Base-by-base conservation (phyloP, 2,113 vertebrate species). In the Eudyptes chrysolophus region DNA sequence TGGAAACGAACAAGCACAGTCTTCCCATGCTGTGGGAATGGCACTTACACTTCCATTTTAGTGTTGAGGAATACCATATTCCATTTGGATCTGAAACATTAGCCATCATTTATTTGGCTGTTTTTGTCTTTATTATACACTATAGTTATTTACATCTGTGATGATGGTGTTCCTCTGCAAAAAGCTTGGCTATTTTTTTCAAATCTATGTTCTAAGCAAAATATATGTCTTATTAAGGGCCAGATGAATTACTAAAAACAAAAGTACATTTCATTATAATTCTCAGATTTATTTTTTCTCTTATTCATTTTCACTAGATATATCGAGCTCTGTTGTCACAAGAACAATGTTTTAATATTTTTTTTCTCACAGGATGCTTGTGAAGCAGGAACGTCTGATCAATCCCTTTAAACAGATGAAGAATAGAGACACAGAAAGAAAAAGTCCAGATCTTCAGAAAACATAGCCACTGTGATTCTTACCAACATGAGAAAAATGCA, bases 1-100 rank as follows among this genome's bases (percentile, higher is more conserved):
- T 85, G 52, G 75, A 97, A 94, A 92, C 42, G 93, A 97, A 95
- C 57, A 96, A 86, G 93, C 27, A 78, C 38, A 79, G 26, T 60
- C 58, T 87, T 94, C 40, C 36, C 18, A 42, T 93, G 58, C 46
- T 79, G 10, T 60, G 71, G 42, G 70, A 91, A 75, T 55, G 30
- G 14, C 19, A 42, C 38, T 95, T 92, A 38, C 6, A 26, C 18
- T 80, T 87, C 55, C 30, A 48, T 78, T 87, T 84, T 70, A 75
- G 24, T 60, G 54, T 44, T 4, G 20, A 78, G 26, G 34, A 75
- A 58, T 72, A 61, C 20, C 10, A 17, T 12, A 13, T 51, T 79
- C 40, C 36, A 34, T 82, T 72, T 74, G 57, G 34, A 86, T 71
- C 36, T 72, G 58, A 79, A 85, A 69, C 13, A 55, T 89, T 49